Evolutionary conservation across 2,797 vertebrate species (phyloP), one percentile per base, ranked within the genome.

Genomic region (Botia almorhae): DNA sequence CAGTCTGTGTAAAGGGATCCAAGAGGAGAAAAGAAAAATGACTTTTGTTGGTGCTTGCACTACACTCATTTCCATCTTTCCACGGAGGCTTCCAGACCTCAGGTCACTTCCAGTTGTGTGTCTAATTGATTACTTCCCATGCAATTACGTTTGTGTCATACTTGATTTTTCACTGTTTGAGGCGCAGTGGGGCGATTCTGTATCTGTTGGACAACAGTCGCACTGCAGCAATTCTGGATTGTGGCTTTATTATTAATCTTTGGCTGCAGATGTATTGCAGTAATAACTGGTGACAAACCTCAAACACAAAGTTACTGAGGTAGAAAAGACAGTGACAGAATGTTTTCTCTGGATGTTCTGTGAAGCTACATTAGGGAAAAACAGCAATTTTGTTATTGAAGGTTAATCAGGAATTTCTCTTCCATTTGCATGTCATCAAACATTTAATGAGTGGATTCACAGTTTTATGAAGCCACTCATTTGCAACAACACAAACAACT

Each of bases 71-170:
- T 84, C 82, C 85, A 86, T 75, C 81, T 82, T 79, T 61, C 79
- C 87, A 87, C 91, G 88, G 90, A 92, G 93, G 92, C 90, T 82
- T 33, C 82, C 86, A 90, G 93, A 93, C 92, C 93, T 87, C 82
- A 84, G 93, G 92, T 93, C 92, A 90, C 90, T 88, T 92, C 92
- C 92, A 93, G 93, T 94, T 92, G 92, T 92, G 90, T 87, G 90
- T 90, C 92, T 95, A 94, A 95, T 93, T 94, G 93, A 94, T 94
- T 93, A 93, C 93, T 93, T 95, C 93, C 93, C 88, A 91, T 93
- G 92, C 93, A 94, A 94, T 95, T 95, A 94, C 90, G 90, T 91
- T 89, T 64, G 86, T 93, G 94, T 94, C 94, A 94, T 91, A 93
- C 91, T 93, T 91, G 93, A 94, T 95, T 93, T 93, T 92, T 92